Percentiles rank a stretch among this genome's conserved stretches.
phyloP scores from a whole-genome alignment of 2,888 invertebrate genomes.

The Encarsia formosa region DNA sequence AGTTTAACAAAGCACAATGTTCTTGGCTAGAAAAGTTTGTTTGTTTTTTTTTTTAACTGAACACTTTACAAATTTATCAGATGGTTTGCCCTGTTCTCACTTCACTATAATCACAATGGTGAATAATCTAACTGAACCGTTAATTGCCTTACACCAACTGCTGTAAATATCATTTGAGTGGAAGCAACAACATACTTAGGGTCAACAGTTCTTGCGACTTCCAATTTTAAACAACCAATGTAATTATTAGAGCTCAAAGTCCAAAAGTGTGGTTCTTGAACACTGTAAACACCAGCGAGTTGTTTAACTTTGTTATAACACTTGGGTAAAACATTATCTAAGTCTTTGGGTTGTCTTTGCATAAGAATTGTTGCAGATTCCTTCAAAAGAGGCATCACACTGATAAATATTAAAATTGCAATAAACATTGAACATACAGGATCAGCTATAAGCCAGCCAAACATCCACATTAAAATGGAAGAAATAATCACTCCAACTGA shows the following conservation, averaged over 20 bases:
- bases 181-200: conserved; percentile 89
- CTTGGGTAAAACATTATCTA: conserved; percentile 80
- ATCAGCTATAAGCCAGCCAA: conserved; percentile 98
- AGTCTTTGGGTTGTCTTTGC: conserved; percentile 83
- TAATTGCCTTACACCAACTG: conserved; percentile 85
- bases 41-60: conserved; percentile 6
- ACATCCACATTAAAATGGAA: conserved; percentile 86
- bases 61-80: conserved; percentile 3
- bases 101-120: conserved; percentile 59
- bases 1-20: conserved; percentile 11
- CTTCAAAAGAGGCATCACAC: conserved; percentile 77
- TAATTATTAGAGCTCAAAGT: conserved; percentile 92
- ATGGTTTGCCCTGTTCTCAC: conserved; percentile 5
- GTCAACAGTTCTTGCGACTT: conserved; percentile 91
- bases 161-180: conserved; percentile 90
- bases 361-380: conserved; percentile 88
- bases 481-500: conserved; percentile 97
- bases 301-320: conserved; percentile 87
- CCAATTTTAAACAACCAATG: conserved; percentile 89
- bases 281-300: conserved; percentile 89
- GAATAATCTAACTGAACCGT: conserved; percentile 93
- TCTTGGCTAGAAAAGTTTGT: conserved; percentile 7
- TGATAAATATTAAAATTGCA: conserved; percentile 80
- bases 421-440: conserved; percentile 98
- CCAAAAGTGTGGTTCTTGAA: conserved; percentile 98